These are phyloP conservation scores for Malurus splendens DNA, from an alignment of 2,797 vertebrate genomes.

Conservation along the genomic window DNA sequence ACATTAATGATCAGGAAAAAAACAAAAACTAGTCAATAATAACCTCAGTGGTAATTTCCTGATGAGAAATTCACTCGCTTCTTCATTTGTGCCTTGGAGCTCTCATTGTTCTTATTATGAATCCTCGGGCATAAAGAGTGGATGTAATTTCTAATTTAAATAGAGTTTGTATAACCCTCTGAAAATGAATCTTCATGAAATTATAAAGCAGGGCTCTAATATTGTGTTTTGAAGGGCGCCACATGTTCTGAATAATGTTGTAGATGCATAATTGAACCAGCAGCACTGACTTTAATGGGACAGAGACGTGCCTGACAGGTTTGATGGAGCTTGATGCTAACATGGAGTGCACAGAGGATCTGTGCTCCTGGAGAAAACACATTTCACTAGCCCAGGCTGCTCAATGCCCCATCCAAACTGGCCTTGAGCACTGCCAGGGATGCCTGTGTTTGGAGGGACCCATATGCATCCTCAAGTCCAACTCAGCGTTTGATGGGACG, in stretches of 20 bases:
- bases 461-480: background rate
- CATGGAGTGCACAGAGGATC: background rate
- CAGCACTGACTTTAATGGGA: background rate
- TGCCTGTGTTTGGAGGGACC: background rate
- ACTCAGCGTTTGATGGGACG: background rate
- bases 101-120: background rate
- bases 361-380: background rate
- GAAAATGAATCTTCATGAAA: constrained; percentile 1
- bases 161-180: background rate
- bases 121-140: background rate
- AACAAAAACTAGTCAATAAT: constrained; percentile 38
- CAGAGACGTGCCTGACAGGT: background rate
- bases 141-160: constrained; percentile 36
- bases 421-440: background rate
- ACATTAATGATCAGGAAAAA: constrained; percentile 23
- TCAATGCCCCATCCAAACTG: background rate
- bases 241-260: background rate
- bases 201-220: background rate
- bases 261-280: background rate
- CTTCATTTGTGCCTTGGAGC: constrained; percentile 20
- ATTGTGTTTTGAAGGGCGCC: background rate
- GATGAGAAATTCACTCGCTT: background rate
- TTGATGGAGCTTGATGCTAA: rapidly evolving
- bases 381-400: background rate
- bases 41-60: constrained; percentile 31